Conservation (phyloP, 1,140 invertebrate genomes). For the Danaus plexippus region DNA sequence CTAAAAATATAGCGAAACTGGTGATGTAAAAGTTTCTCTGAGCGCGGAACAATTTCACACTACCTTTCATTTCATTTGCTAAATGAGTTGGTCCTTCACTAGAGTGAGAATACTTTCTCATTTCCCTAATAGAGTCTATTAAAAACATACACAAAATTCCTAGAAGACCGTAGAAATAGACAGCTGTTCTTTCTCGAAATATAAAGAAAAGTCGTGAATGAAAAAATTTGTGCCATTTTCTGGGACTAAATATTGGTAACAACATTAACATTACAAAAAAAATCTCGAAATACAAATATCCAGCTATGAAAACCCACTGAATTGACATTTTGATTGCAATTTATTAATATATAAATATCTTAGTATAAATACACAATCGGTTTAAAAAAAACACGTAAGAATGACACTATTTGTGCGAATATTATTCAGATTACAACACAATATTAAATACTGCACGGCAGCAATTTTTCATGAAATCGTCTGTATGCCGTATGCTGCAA, state of each 20-base stretch:
- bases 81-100: constrained; percentile 34
- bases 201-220: constrained; percentile 48
- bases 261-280: constrained; percentile 53
- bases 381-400: no score
- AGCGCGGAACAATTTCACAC: constrained; percentile 59
- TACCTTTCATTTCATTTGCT: constrained; percentile 53
- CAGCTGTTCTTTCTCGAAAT: constrained; percentile 39
- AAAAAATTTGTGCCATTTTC: constrained; percentile 55
- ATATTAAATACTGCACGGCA: no score
- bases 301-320: constrained; percentile 62
- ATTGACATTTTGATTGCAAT: constrained; percentile 41
- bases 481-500: no score
- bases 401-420: no score
- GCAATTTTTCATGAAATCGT: no score
- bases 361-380: no score
- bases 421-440: no score
- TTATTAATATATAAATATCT: no score
- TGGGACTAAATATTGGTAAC: constrained; percentile 57
- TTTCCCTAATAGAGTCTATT: constrained; percentile 60
- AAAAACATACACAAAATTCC: constrained; percentile 52
- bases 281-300: constrained; percentile 60
- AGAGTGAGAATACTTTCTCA: constrained; percentile 54
- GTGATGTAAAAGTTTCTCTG: constrained; percentile 68
- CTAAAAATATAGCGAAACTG: constrained; percentile 61
- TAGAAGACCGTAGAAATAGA: constrained; percentile 57